These are phyloP conservation scores for Otocyon megalotis DNA, from an alignment of 2,113 vertebrate genomes.

Conservation along the genomic window DNA sequence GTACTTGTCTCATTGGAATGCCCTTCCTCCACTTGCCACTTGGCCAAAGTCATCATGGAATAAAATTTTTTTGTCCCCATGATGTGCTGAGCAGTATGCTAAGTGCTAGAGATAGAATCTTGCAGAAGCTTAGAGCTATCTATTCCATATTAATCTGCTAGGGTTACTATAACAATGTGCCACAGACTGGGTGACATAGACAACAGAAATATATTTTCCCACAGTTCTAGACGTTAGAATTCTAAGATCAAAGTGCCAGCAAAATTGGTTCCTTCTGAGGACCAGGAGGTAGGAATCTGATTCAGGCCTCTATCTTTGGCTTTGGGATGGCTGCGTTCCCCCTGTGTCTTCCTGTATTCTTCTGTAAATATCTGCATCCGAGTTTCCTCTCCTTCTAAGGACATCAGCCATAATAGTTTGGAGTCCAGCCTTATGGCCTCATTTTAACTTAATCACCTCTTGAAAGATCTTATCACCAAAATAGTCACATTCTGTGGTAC, in stretches of 20 bases:
- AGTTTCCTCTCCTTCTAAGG: not conserved
- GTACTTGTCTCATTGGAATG: not conserved
- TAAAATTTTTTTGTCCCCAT: not conserved
- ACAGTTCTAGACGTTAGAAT: not conserved
- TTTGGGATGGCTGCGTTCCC: not conserved
- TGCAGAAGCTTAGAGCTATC: not conserved
- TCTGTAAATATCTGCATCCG: not conserved
- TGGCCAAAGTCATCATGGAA: not conserved
- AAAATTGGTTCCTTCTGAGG: not conserved
- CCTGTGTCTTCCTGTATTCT: not conserved
- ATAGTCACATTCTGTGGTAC: not conserved
- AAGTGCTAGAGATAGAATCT: not conserved
- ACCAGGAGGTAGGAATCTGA: not conserved
- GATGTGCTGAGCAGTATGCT: not conserved
- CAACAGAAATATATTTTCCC: not conserved
- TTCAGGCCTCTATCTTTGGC: not conserved
- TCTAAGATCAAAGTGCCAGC: not conserved
- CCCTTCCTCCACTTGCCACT: not conserved
- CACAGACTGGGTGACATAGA: fast-evolving
- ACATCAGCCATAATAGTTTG: not conserved
- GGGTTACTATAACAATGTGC: not conserved
- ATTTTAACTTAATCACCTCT: not conserved
- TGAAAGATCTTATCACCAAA: not conserved
- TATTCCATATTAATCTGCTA: not conserved
- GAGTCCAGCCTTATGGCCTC: not conserved